phyloP scores from a whole-genome alignment of 2,113 vertebrate species.

The Channa maculata region DNA sequence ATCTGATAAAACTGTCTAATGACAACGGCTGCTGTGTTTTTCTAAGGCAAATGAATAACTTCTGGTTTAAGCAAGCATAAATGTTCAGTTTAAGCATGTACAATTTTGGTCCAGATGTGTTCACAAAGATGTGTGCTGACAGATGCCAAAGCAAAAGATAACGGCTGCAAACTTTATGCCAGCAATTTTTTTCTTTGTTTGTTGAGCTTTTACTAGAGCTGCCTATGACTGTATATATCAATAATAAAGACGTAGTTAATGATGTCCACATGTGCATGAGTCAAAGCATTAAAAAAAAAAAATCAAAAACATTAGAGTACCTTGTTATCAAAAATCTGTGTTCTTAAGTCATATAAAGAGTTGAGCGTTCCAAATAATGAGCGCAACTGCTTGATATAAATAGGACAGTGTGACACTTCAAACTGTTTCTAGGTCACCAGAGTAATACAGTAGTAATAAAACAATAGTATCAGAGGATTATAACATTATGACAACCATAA shows the following conservation, averaged over 20 bases:
- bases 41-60: too few relatives aligned
- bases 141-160: neutral
- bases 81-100: too few relatives aligned
- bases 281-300: too few relatives aligned
- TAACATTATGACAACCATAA: neutral
- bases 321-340: neutral
- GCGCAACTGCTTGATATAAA: neutral
- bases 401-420: neutral
- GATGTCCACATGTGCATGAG: too few relatives aligned
- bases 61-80: too few relatives aligned
- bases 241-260: too few relatives aligned
- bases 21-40: too few relatives aligned
- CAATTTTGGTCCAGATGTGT: too few relatives aligned
- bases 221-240: neutral
- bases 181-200: neutral
- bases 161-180: too few relatives aligned
- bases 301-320: neutral
- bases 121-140: neutral
- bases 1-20: too few relatives aligned
- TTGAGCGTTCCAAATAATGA: neutral
- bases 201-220: too few relatives aligned
- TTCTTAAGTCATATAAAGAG: neutral
- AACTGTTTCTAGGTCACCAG: neutral
- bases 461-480: neutral
- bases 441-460: neutral